Base-by-base conservation (phyloP, 2,113 vertebrate genomes). In the Phyllostomus discolor region DNA sequence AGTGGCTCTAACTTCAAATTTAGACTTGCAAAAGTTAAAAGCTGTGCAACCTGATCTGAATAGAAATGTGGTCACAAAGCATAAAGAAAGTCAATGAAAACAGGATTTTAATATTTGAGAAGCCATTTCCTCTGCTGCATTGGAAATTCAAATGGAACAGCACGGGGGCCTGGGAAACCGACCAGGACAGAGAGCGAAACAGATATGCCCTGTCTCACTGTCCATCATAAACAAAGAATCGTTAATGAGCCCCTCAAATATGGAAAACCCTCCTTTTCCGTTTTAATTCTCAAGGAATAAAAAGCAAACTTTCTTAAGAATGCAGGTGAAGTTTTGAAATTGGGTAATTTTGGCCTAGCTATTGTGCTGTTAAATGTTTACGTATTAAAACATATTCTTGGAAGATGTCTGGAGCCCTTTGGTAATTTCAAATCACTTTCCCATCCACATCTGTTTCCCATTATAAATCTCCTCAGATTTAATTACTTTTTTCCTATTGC, bases 81-180 rank as follows among this genome's bases (percentile, higher is more conserved):
- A 0, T 96, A 95, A 94, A 97, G 95, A 91, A 96, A 97, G 92
- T 97, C 96, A 95, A 95, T 97, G 97, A 96, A 97, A 98, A 97
- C 96, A 96, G 96, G 97, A 95, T 96, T 97, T 96, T 94, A 97
- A 97, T 96, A 97, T 97, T 97, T 97, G 92, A 97, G 97, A 97
- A 97, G 88, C 96, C 82, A 91, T 97, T 97, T 97, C 97, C 96
- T 97, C 88, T 88, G 82, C 88, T 93, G 96, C 97, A 96, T 76
- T 93, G 94, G 96, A 97, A 97, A 97, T 97, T 97, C 95, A 97
- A 97, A 93, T 94, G 94, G 92, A 96, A 94, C 94, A 90, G 90
- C 66, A 92, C 12, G 7, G 79, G 73, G 81, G 88, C 78, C 79
- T 91, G 88, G 95, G 95, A 84, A 97, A 79, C 67, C 90, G 93